Conservation (phyloP, 2,888 invertebrate genomes). For the Mesodorylaimus sp. region DNA sequence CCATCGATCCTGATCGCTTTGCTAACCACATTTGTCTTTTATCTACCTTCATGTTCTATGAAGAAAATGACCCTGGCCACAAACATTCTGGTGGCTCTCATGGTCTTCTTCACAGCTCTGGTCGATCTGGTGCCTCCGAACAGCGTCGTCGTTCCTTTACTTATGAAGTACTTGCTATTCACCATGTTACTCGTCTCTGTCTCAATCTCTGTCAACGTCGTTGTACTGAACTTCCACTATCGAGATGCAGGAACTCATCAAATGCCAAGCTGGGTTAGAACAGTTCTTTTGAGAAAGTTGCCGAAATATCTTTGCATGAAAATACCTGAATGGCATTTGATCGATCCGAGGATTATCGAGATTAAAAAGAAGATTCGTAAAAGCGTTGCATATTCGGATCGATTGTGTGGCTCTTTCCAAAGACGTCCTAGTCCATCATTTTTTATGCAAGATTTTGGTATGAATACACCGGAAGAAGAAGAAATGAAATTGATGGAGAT, state of each 20-base stretch:
- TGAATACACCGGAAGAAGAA: slow-evolving; percentile 15
- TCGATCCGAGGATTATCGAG: background rate
- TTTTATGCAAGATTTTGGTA: too few species aligned
- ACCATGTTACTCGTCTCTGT: slow-evolving; percentile 27
- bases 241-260: slow-evolving; percentile 24
- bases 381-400: background rate
- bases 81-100: slow-evolving; percentile 28
- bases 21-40: slow-evolving; percentile 29
- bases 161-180: slow-evolving; percentile 27
- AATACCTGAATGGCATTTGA: slow-evolving; percentile 2
- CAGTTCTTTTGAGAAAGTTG: slow-evolving; percentile 22
- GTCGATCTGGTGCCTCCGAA: slow-evolving; percentile 26
- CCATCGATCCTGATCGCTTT: slow-evolving; percentile 29
- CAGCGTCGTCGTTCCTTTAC: slow-evolving; percentile 29
- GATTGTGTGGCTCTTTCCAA: background rate
- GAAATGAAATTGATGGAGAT: slow-evolving; percentile 21
- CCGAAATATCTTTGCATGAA: slow-evolving; percentile 16
- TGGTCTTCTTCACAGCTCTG: slow-evolving; percentile 29
- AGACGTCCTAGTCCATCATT: slow-evolving; percentile 24
- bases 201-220: slow-evolving; percentile 19
- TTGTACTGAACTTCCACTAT: slow-evolving; percentile 28
- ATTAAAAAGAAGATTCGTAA: slow-evolving; percentile 1
- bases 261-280: slow-evolving; percentile 28
- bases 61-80: slow-evolving; percentile 31
- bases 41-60: slow-evolving; percentile 26